These are phyloP conservation scores for Ceyx margarethae DNA, from an alignment of 2,113 vertebrate genomes.

Conservation along the genomic window DNA sequence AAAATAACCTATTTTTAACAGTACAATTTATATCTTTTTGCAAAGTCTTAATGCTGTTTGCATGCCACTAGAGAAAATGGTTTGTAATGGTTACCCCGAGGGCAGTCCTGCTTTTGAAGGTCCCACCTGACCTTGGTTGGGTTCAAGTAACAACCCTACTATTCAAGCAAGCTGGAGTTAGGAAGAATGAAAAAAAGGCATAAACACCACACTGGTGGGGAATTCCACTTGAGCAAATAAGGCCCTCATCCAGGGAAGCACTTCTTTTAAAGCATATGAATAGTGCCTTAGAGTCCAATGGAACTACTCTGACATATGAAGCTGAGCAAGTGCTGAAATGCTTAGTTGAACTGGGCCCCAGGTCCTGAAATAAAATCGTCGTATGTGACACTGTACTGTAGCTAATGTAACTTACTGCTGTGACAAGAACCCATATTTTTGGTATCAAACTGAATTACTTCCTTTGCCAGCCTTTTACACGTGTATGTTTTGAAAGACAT, in stretches of 20 bases:
- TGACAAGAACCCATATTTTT: slow-evolving; percentile 73
- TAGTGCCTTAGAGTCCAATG: slow-evolving; percentile 18
- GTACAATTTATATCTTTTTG: neutral
- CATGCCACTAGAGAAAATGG: slow-evolving; percentile 34
- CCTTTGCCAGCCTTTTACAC: slow-evolving; percentile 71
- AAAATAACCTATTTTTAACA: neutral
- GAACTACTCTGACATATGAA: neutral
- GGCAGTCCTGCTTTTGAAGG: slow-evolving; percentile 29
- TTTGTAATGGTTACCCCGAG: slow-evolving; percentile 57
- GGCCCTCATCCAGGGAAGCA: slow-evolving; percentile 62
- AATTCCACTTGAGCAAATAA: slow-evolving; percentile 69
- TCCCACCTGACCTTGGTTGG: slow-evolving; percentile 58
- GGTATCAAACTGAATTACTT: slow-evolving; percentile 71
- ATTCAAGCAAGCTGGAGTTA: slow-evolving; percentile 65
- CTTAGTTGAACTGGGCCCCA: neutral
- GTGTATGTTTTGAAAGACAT: slow-evolving; percentile 75
- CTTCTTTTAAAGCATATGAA: slow-evolving; percentile 44
- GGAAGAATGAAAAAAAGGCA: slow-evolving; percentile 56
- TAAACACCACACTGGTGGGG: slow-evolving; percentile 42
- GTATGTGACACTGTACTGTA: slow-evolving; percentile 16
- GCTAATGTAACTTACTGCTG: slow-evolving; percentile 57
- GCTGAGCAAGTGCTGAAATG: slow-evolving; percentile 7
- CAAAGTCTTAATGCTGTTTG: slow-evolving; percentile 29
- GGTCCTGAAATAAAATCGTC: slow-evolving; percentile 69
- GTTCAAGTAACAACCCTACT: slow-evolving; percentile 64